Conservation (phyloP, 2,797 vertebrate genomes). For the Liparis tanakae region DNA sequence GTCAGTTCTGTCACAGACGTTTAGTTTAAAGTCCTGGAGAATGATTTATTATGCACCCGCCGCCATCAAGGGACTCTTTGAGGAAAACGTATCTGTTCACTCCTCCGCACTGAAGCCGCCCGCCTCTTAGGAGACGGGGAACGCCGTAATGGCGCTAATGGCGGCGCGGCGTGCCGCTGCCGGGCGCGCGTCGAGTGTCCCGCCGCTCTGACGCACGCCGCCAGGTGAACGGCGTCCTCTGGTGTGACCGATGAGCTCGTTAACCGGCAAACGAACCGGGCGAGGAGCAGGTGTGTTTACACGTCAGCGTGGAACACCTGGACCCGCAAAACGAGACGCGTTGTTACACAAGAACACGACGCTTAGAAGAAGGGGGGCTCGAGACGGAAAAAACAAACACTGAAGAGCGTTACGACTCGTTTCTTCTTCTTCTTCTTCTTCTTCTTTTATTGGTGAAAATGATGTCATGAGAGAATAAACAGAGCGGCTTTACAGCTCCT, state of each 20-base stretch:
- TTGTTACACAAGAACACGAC: too few relatives aligned
- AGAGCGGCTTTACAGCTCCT: not conserved
- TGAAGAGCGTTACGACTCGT: not conserved
- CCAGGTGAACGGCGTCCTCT: constrained; percentile 7
- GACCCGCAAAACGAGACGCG: too few relatives aligned
- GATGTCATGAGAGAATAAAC: constrained; percentile 11
- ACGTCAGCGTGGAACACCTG: too few relatives aligned
- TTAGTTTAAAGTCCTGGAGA: too few relatives aligned
- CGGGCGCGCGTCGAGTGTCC: constrained; percentile 61
- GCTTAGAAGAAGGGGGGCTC: too few relatives aligned
- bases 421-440: constrained; percentile 18
- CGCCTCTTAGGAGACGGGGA: too few relatives aligned
- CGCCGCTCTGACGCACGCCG: constrained; percentile 20
- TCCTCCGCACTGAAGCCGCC: too few relatives aligned
- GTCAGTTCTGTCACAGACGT: too few relatives aligned
- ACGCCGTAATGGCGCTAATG: constrained; percentile 47
- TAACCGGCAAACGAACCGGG: constrained; percentile 2
- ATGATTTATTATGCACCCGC: too few relatives aligned
- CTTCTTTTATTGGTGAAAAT: constrained; percentile 20
- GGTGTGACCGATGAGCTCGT: constrained; percentile 30
- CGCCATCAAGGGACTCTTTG: too few relatives aligned
- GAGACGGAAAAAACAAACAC: not conserved
- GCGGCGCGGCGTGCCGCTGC: constrained; percentile 20
- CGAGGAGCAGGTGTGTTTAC: too few relatives aligned
- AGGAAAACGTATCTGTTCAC: too few relatives aligned